Conservation (phyloP, 2,113 vertebrate species). For the Nesoenas mayeri region DNA sequence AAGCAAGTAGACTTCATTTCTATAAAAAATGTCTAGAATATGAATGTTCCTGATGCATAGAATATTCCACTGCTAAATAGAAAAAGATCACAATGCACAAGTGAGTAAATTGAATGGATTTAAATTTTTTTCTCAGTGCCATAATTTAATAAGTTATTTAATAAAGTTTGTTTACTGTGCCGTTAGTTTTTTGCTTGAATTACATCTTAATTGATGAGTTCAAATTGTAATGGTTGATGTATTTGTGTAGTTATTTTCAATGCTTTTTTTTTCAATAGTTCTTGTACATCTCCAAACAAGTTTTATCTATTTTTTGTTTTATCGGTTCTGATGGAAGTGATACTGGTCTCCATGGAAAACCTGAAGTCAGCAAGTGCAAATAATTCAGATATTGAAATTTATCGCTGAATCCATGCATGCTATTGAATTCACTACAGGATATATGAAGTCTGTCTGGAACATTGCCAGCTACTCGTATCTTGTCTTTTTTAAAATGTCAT, state of each 20-base stretch:
- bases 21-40: not conserved
- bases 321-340: conserved; percentile 41
- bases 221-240: not conserved
- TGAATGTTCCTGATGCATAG: not conserved
- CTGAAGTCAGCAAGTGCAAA: too few relatives aligned
- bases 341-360: not conserved
- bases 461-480: too few relatives aligned
- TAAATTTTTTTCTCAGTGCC: not conserved
- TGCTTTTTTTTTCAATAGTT: not conserved
- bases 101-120: not conserved
- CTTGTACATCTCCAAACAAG: not conserved
- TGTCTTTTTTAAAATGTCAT: too few relatives aligned
- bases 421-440: too few relatives aligned
- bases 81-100: not conserved
- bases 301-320: not conserved
- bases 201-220: not conserved
- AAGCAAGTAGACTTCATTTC: not conserved
- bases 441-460: too few relatives aligned
- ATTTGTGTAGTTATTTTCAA: not conserved
- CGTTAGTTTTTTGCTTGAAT: not conserved
- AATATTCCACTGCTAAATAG: not conserved
- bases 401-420: too few relatives aligned
- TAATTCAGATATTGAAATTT: too few relatives aligned
- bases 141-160: not conserved
- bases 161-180: not conserved